Evolutionary conservation across 2,888 invertebrate genomes (phyloP), one percentile per base, ranked within the genome.

Genomic region (Belgica antarctica): DNA sequence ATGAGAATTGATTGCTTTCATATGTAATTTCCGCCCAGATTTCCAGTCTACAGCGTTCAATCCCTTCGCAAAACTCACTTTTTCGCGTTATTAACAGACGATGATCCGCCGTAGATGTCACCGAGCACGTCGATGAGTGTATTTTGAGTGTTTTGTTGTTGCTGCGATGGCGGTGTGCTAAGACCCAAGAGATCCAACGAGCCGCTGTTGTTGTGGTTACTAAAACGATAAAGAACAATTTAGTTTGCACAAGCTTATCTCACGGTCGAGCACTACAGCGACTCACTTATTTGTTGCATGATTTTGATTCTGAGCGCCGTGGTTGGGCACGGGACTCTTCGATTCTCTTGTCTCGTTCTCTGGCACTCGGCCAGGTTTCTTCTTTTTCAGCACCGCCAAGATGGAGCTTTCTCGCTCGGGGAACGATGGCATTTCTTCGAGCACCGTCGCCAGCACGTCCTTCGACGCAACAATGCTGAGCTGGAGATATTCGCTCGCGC

Each of bases 401-500:
- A 99, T 96, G 12, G 96, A 96, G 72, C 96, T 97, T 81, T 97
- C 97, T 74, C 98, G 86, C 81, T 99, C 99, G 2, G 99, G 96
- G 82, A 98, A 99, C 66, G 98, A 97, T 72, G 99, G 99, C 99
- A 99, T 99, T 83, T 99, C 99, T 84, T 99, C 99, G 74, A 99
- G 82, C 65, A 98, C 97, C 66, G 97, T 98, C 24, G 97, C 97
- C 78, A 99, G 82, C 71, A 99, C 97, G 85, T 99, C 98, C 70
- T 95, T 89, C 73, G 96, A 94, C 28, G 97, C 96, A 72, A 97
- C 92, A 77, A 94, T 93, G 79, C 96, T 96, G 72, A 99, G 83
- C 77, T 96, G 95, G 72, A 99, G 83, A 82, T 99, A 99, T 82
- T 99, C 99, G 71, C 96, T 95, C 69, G 98, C 96, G 75, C 99